These are phyloP conservation scores for Anthophora plumipes DNA, from an alignment of 2,888 invertebrate genomes.

Conservation along the genomic window DNA sequence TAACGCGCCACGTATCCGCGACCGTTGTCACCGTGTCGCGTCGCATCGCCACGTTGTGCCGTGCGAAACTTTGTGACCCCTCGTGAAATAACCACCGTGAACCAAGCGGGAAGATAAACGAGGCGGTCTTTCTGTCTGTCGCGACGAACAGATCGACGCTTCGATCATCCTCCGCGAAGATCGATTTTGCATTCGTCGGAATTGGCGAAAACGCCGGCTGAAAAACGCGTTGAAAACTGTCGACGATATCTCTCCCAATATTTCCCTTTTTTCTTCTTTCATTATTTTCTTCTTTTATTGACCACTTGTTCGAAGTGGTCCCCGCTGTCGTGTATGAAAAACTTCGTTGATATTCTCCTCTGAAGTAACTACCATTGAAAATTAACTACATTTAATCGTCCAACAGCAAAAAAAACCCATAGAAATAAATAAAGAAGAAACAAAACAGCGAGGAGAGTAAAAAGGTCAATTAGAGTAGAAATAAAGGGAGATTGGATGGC, in stretches of 20 bases:
- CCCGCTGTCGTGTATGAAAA: too few relatives aligned
- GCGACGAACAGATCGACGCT: slow-evolving; percentile 39
- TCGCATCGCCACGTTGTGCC: slow-evolving; percentile 31
- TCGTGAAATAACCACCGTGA: slow-evolving; percentile 37
- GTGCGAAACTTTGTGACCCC: slow-evolving; percentile 40
- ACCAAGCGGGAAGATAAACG: slow-evolving; percentile 31
- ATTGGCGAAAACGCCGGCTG: background rate
- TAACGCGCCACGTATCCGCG: slow-evolving; percentile 54
- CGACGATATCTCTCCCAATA: too few relatives aligned
- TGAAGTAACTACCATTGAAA: background rate
- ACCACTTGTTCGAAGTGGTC: too few relatives aligned
- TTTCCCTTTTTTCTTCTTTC: too few relatives aligned
- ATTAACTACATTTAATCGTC: background rate
- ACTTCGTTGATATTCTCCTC: too few relatives aligned
- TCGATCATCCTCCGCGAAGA: slow-evolving; percentile 50
- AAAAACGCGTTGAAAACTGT: too few relatives aligned
- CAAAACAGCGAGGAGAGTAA: background rate
- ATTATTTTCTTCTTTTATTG: too few relatives aligned
- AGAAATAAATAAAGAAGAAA: background rate
- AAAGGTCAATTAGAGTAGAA: background rate
- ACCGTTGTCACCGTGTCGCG: slow-evolving; percentile 46
- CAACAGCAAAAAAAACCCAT: too few relatives aligned
- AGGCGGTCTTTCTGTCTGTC: slow-evolving; percentile 8
- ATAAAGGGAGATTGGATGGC: background rate
- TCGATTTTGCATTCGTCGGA: slow-evolving; percentile 21